Percentiles rank a stretch among this genome's conserved stretches.
These are phyloP conservation scores for Noctua janthe DNA, from an alignment of 2,888 invertebrate species.

Conservation along the genomic window DNA sequence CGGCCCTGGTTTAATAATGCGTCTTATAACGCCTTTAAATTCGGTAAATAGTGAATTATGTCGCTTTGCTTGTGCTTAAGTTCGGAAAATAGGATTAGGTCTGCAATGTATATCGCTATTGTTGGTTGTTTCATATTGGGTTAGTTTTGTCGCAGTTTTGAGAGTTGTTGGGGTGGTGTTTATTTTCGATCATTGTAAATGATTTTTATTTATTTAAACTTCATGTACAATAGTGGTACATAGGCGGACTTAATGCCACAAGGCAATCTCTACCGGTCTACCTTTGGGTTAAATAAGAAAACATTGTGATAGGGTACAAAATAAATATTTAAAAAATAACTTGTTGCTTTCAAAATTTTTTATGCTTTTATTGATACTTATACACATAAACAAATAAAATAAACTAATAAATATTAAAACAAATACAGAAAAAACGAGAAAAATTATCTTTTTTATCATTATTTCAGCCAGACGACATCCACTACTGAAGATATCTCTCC, in stretches of 20 bases:
- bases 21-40: conserved; percentile 61
- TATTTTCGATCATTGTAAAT: not conserved
- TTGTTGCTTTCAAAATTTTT: no score
- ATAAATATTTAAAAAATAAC: no score
- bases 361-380: no score
- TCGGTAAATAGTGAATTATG: conserved; percentile 55
- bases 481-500: not conserved
- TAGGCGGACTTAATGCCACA: no score
- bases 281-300: no score
- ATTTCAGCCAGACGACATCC: not conserved
- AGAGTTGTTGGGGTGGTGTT: not conserved
- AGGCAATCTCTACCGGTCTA: no score
- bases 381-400: no score
- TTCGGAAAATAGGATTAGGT: conserved; percentile 34
- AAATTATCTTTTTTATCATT: not conserved
- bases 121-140: conserved; percentile 30
- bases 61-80: conserved; percentile 37
- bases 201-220: no score
- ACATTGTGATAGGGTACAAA: no score
- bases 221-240: no score
- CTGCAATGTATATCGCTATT: conserved; percentile 12
- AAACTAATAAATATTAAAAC: no score
- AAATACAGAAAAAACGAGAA: no score
- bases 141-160: conserved; percentile 8
- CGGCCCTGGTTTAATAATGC: conserved; percentile 69